Evolutionary conservation across 2,888 invertebrate genomes (phyloP), one percentile per base, ranked within the genome.

Genomic region (Aporophyla lueneburgensis): DNA sequence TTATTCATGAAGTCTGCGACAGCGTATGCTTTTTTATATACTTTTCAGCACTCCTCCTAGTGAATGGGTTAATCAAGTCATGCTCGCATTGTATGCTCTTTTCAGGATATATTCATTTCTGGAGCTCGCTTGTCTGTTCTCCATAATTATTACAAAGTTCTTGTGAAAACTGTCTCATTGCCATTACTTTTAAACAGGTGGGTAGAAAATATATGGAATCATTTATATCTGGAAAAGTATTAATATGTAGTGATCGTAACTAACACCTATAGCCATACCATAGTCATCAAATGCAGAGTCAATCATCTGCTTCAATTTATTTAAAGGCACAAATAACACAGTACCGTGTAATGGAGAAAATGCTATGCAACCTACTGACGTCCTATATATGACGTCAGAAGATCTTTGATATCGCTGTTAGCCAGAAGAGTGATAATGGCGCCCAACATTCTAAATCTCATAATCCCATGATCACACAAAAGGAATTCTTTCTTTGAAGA

Each of bases 1-100:
- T 83, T 83, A 84, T 84, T 84, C 84, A 84, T 84, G 73, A 84
- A 78, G 78, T 69, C 61, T 74, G 62, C 62, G 77, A 69, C 68
- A 59, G 62, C 74, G 67, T 78, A 59, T 81, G 83, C 78, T 81
- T 83, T 83, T 84, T 84, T 84, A 84, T 81, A 70, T 83, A 75
- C 67, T 81, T 81, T 84, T 84, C 81, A 83, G 61, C 81, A 78
- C 56, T 74, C 78, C 53, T 74, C 51, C 56, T 67, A 21, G 61
- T 78, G 84, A 81, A 84, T 81, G 56, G 72, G 72, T 84, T 81
- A 75, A 84, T 84, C 78, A 84, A 84, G 81, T 84, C 76, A 73
- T 69, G 77, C 83, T 77, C 24, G 27, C 53, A 74, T 67, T 80
- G 75, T 78, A 59, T 61, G 46, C 51, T 74, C 61, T 80, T 83